Evolutionary conservation across 2,888 invertebrate species (phyloP).

Genomic region (Trachelus iudaicus): DNA sequence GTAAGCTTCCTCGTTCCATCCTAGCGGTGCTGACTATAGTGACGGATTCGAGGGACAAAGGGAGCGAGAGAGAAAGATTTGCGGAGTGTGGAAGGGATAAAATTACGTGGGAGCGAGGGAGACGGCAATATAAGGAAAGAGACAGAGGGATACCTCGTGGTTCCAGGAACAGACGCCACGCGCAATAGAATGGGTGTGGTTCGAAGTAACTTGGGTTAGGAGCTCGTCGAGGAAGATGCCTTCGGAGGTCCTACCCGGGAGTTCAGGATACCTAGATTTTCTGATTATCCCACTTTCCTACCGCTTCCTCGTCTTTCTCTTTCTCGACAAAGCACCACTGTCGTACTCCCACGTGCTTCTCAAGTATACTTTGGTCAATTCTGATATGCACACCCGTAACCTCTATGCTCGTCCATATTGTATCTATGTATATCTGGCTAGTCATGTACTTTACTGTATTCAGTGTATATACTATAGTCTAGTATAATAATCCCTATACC

Average conservation of each 20-base stretch:
- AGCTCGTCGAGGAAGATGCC: not conserved
- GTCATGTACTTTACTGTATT: not conserved
- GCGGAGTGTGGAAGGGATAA: not conserved
- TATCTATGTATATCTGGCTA: not conserved
- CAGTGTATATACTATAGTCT: not conserved
- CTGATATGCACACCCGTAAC: not conserved
- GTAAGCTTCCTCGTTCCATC: not conserved
- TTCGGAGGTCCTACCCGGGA: not conserved
- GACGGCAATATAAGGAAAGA: not conserved
- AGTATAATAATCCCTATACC: not conserved
- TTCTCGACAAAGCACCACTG: not conserved
- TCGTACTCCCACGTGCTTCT: not conserved
- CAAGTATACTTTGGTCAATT: not conserved
- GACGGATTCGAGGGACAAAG: not conserved
- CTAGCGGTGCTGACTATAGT: not conserved
- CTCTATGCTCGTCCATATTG: not conserved
- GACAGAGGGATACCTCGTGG: not conserved
- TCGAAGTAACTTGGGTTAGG: not conserved
- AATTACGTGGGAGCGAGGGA: not conserved
- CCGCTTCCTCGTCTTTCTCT: not conserved
- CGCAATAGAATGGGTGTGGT: slow-evolving; percentile 3
- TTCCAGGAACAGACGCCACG: not conserved
- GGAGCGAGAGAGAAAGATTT: slow-evolving; percentile 1
- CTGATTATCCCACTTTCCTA: not conserved
- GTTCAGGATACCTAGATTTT: not conserved